phyloP scores from a whole-genome alignment of 2,888 invertebrate species.

The Calliopum simillimum region DNA sequence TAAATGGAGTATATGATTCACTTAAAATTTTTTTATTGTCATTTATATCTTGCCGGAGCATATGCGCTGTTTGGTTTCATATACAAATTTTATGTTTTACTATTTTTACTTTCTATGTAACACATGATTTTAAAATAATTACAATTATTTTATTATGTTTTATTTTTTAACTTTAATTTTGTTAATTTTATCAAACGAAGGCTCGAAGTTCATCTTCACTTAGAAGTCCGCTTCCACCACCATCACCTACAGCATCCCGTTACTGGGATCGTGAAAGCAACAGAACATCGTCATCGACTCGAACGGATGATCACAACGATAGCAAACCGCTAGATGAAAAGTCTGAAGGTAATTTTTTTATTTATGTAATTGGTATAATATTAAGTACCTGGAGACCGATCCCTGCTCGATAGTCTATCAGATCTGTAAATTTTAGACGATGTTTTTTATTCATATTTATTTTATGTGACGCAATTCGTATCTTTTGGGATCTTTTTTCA shows the following conservation, averaged over 20 bases:
- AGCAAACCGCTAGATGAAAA: constrained; percentile 57
- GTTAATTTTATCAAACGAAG: constrained; percentile 43
- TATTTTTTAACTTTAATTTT: not conserved
- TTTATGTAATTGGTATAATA: too few species aligned
- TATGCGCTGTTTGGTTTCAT: too few species aligned
- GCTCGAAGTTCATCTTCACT: constrained; percentile 56
- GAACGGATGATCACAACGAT: constrained; percentile 51
- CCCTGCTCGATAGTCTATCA: too few species aligned
- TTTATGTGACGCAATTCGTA: too few species aligned
- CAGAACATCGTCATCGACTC: constrained; percentile 54
- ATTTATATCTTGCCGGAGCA: too few species aligned
- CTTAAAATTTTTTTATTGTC: too few species aligned
- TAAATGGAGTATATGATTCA: too few species aligned
- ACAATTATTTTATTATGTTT: constrained; percentile 15
- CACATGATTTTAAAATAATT: constrained; percentile 15
- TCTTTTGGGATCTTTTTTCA: too few species aligned
- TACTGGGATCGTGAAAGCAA: constrained; percentile 64
- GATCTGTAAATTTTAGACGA: too few species aligned
- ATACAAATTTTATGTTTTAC: constrained; percentile 20
- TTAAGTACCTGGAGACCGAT: too few species aligned
- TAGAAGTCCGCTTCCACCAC: constrained; percentile 63
- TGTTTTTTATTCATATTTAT: too few species aligned
- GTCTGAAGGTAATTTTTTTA: constrained; percentile 58
- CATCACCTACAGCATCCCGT: constrained; percentile 63
- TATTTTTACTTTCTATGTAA: constrained; percentile 23